phyloP scores from a whole-genome alignment of 1,140 invertebrate genomes.

The Eufriesea mexicana region DNA sequence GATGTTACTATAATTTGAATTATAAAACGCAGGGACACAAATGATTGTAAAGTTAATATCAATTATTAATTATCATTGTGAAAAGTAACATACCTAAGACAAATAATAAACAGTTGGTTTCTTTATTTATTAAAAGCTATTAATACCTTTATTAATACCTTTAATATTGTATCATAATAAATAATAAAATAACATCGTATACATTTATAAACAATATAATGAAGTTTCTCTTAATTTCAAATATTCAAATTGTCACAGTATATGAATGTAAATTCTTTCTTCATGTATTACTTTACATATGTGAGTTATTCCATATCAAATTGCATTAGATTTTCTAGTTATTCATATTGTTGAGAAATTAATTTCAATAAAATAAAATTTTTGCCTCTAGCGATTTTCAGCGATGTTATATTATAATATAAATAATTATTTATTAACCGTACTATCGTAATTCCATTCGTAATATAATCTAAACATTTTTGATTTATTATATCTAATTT shows the following conservation, averaged over 20 bases:
- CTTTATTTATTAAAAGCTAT: slow-evolving; percentile 76
- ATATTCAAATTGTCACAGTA: neutral
- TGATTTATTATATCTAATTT: no score
- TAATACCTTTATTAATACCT: slow-evolving; percentile 14
- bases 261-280: neutral
- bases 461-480: no score
- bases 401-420: no score
- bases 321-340: no score
- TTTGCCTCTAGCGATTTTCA: no score
- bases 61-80: slow-evolving; percentile 69
- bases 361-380: no score
- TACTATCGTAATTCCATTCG: no score
- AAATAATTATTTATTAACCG: no score
- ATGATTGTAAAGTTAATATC: slow-evolving; percentile 73
- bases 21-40: slow-evolving; percentile 62
- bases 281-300: no score
- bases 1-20: slow-evolving; percentile 39
- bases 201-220: slow-evolving; percentile 23
- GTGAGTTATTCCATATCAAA: no score
- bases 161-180: slow-evolving; percentile 21
- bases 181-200: slow-evolving; percentile 12
- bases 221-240: slow-evolving; percentile 2
- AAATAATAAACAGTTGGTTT: slow-evolving; percentile 76
- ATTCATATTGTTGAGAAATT: no score
- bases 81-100: slow-evolving; percentile 75